A percentile compares a stretch with the other conserved stretches of the same genome.
These are phyloP conservation scores for Xenentodon cancila DNA, from an alignment of 2,797 vertebrate genomes.

Conservation along the genomic window DNA sequence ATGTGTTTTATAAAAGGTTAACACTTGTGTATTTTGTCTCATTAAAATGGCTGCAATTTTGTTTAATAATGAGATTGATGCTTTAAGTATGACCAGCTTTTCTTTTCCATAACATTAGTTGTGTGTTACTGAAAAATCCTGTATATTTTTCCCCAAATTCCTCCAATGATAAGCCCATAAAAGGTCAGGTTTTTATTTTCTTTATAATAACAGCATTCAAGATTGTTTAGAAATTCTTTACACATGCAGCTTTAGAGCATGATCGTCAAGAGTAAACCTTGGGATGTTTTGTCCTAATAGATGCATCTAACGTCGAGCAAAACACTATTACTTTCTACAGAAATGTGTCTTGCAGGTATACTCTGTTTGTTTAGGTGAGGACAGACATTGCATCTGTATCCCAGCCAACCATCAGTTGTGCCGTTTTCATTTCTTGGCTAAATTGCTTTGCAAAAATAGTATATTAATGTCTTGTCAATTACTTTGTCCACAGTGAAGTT, in stretches of 20 bases:
- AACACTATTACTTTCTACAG: neutral
- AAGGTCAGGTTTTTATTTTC: slow-evolving; percentile 3
- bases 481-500: slow-evolving; percentile 86
- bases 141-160: neutral
- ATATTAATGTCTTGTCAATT: slow-evolving; percentile 21
- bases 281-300: slow-evolving; percentile 29
- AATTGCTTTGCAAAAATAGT: neutral
- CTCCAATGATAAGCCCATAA: neutral
- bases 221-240: neutral
- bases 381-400: slow-evolving; percentile 1
- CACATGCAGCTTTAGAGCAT: slow-evolving; percentile 9
- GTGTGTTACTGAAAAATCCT: neutral
- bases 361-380: neutral
- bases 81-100: neutral
- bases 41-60: too few species aligned
- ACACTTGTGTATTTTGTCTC: too few species aligned
- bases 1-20: too few species aligned
- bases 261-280: slow-evolving; percentile 8
- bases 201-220: slow-evolving; percentile 5
- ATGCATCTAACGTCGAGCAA: neutral
- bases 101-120: neutral
- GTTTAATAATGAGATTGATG: neutral
- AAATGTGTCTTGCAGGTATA: neutral
- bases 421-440: slow-evolving; percentile 7
- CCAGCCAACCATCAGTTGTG: neutral